Percentiles rank a stretch among this genome's conserved stretches.
Conservation (phyloP, 23 tunicate species). For the Phallusia fumigata region DNA sequence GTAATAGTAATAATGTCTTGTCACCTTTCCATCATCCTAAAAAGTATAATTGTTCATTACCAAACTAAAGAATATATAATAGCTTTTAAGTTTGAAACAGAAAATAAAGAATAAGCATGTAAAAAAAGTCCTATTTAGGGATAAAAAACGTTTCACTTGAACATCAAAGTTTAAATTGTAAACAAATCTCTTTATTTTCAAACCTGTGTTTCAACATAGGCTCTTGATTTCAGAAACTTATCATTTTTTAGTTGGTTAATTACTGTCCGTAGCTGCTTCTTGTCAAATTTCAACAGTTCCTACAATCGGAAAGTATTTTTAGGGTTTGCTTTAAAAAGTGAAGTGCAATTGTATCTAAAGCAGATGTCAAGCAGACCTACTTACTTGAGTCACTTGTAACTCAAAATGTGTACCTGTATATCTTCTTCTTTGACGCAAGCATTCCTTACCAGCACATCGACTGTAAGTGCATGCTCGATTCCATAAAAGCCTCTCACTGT, state of each 20-base stretch:
- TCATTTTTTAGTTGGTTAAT: constrained; percentile 68
- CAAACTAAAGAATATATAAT: neutral
- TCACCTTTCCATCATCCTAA: constrained; percentile 76
- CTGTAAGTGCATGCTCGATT: constrained; percentile 67
- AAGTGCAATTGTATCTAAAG: too few relatives aligned
- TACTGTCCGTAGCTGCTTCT: constrained; percentile 74
- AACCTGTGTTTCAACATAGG: constrained; percentile 78
- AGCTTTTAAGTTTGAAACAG: too few relatives aligned
- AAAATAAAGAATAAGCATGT: neutral
- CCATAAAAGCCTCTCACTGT: constrained; percentile 81
- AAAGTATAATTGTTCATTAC: too few relatives aligned
- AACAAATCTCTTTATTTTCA: too few relatives aligned
- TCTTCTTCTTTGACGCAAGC: constrained; percentile 93
- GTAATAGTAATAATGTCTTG: constrained; percentile 76
- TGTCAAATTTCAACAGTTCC: constrained; percentile 85
- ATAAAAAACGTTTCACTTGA: neutral
- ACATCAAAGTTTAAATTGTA: neutral
- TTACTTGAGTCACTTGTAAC: too few relatives aligned
- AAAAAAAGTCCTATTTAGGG: too few relatives aligned
- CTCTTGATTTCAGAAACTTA: constrained; percentile 66
- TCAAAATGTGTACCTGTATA: constrained; percentile 37
- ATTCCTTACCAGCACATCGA: constrained; percentile 80
- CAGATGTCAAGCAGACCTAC: too few relatives aligned
- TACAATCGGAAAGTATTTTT: constrained; percentile 1
- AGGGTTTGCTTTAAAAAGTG: too few relatives aligned